phyloP scores from a whole-genome alignment of 2,797 vertebrate species.

The Hipposideros larvatus region DNA sequence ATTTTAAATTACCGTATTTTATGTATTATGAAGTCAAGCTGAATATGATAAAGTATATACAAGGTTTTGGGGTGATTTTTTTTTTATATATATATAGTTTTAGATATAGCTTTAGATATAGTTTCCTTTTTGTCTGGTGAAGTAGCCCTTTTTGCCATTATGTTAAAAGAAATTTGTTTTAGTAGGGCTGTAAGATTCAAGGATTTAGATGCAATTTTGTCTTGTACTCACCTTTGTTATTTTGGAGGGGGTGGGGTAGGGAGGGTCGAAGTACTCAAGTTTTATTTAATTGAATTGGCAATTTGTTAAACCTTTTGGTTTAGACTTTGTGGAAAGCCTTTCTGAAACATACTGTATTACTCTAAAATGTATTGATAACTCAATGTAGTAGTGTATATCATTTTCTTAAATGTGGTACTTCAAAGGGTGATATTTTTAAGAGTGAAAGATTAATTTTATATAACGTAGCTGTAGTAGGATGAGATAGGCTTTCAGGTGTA shows the following conservation, averaged over 20 bases:
- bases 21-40: slow-evolving; percentile 6
- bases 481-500: not conserved
- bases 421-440: slow-evolving; percentile 27
- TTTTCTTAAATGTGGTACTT: slow-evolving; percentile 45
- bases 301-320: slow-evolving; percentile 40
- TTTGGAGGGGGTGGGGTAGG: not conserved
- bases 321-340: slow-evolving; percentile 5
- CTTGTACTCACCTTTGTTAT: not conserved
- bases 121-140: slow-evolving; percentile 35
- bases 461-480: not conserved
- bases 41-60: slow-evolving; percentile 34
- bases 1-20: slow-evolving; percentile 61
- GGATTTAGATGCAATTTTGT: not conserved
- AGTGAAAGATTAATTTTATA: slow-evolving; percentile 42
- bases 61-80: not conserved
- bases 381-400: not conserved
- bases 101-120: no score
- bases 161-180: not conserved
- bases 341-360: not conserved
- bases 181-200: not conserved
- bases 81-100: no score
- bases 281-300: slow-evolving; percentile 1
- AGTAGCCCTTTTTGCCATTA: not conserved
- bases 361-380: slow-evolving; percentile 10
- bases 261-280: not conserved